Evolutionary conservation across 2,797 vertebrate species (phyloP).

Genomic region (Tenualosa ilisha): DNA sequence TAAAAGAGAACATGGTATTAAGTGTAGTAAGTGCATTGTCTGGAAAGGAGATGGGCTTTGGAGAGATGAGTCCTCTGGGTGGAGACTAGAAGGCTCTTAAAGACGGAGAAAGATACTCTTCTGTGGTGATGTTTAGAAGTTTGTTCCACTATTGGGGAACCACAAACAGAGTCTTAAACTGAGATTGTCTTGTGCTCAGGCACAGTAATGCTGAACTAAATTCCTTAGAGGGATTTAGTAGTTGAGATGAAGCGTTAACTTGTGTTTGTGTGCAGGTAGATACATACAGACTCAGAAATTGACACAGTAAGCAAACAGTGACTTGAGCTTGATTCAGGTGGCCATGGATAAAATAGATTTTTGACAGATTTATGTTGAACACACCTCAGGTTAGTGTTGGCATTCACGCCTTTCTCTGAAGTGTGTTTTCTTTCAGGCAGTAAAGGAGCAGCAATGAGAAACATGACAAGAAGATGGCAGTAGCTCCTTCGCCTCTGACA

Average conservation of each 20-base stretch:
- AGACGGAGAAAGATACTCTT: neutral
- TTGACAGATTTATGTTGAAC: neutral
- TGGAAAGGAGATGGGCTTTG: neutral
- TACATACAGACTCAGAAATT: neutral
- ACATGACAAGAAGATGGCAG: conserved; percentile 69
- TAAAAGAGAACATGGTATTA: neutral
- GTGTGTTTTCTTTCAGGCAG: neutral
- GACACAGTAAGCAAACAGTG: neutral
- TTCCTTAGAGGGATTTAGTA: neutral
- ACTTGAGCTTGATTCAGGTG: no score
- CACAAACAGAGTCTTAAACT: neutral
- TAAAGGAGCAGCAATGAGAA: conserved; percentile 18
- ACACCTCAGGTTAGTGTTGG: neutral
- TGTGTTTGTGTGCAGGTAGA: neutral
- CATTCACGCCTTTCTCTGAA: neutral
- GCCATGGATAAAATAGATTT: neutral
- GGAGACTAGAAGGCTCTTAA: neutral
- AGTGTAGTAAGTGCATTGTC: no score
- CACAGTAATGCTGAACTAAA: neutral
- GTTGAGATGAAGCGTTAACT: neutral
- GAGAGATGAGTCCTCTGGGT: neutral
- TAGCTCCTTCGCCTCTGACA: conserved; percentile 31
- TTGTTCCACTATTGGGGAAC: neutral
- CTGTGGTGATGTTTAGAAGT: neutral
- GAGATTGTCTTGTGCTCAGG: neutral